phyloP scores from a whole-genome alignment of 2,888 invertebrate species.

The Spisula solida region DNA sequence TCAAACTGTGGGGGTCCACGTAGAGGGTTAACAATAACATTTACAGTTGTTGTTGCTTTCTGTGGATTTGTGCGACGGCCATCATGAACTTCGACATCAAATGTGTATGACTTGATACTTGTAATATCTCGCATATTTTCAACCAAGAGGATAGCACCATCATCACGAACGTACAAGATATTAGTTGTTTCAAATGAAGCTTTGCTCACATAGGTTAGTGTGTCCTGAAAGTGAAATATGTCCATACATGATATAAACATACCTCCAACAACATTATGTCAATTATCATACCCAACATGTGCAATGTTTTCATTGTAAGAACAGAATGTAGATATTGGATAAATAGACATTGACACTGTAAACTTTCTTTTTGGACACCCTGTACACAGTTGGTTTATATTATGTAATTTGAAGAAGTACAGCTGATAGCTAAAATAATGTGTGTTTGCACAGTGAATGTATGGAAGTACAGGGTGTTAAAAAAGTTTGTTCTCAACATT shows the following conservation, averaged over 20 bases:
- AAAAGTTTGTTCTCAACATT: too few species aligned
- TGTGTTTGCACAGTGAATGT: too few species aligned
- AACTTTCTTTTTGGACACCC: too few species aligned
- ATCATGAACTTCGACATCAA: constrained; percentile 74
- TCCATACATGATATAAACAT: too few species aligned
- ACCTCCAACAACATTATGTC: background rate
- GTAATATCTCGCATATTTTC: constrained; percentile 51
- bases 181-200: constrained; percentile 49
- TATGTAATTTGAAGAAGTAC: too few species aligned
- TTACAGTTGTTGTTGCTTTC: constrained; percentile 67
- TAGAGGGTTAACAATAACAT: constrained; percentile 74
- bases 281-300: background rate
- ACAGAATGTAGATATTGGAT: too few species aligned
- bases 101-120: constrained; percentile 41
- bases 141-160: constrained; percentile 65
- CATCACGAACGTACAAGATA: constrained; percentile 75
- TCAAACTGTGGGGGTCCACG: constrained; percentile 75
- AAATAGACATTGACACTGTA: too few species aligned
- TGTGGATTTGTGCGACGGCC: constrained; percentile 68
- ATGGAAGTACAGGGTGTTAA: too few species aligned
- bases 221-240: constrained; percentile 62
- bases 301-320: too few species aligned
- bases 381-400: too few species aligned
- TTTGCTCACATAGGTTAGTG: constrained; percentile 56
- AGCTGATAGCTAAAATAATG: too few species aligned